These are phyloP conservation scores for Geococcyx californianus DNA, from an alignment of 2,113 vertebrate species.

Conservation along the genomic window DNA sequence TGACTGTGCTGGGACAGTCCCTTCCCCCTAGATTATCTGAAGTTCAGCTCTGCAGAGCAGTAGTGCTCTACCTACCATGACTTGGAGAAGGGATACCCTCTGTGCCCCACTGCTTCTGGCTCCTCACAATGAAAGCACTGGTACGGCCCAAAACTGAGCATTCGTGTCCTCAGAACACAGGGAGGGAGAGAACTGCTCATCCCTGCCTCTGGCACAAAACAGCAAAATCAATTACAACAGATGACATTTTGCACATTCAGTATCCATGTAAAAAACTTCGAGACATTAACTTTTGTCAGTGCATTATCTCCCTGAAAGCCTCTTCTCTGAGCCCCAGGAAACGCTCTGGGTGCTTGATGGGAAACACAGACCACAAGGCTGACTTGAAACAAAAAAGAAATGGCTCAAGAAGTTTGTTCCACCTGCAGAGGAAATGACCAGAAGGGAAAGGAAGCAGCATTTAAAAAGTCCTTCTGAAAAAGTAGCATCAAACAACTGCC, in stretches of 20 bases:
- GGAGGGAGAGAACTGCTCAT: neutral
- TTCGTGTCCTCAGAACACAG: neutral
- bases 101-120: neutral
- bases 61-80: neutral
- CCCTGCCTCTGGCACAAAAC: neutral
- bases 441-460: no score
- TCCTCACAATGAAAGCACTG: neutral
- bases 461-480: no score
- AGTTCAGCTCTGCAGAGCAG: neutral
- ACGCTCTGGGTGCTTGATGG: no score
- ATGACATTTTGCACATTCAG: neutral
- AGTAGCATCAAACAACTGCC: no score
- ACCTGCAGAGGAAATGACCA: no score
- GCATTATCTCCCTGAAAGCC: no score
- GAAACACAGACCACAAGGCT: no score
- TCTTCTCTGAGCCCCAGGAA: no score
- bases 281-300: neutral
- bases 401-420: no score
- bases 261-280: accelerated
- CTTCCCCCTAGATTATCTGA: accelerated
- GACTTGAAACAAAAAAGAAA: no score
- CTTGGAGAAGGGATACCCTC: neutral
- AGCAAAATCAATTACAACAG: neutral
- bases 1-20: neutral
- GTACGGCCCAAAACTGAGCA: neutral